phyloP scores from a whole-genome alignment of 2,888 invertebrate species.

The Pycnomerus fuliginosus region DNA sequence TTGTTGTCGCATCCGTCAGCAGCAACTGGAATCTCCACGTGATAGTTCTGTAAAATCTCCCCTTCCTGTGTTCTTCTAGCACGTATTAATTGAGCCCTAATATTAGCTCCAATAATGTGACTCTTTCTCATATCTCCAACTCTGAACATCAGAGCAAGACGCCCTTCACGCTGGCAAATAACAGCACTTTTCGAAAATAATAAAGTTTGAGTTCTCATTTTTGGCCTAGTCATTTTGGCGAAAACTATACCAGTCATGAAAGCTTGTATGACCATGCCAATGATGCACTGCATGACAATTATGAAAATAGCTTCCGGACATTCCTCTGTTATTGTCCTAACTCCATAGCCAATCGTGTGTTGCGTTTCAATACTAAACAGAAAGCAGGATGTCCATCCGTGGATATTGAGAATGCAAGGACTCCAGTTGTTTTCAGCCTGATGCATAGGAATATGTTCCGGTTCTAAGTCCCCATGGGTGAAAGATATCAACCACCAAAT shows the following conservation, averaged over 20 bases:
- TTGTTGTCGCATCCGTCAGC: conserved; percentile 80
- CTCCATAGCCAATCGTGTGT: conserved; percentile 88
- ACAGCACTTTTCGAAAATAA: conserved; percentile 89
- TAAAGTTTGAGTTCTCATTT: conserved; percentile 88
- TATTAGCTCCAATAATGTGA: conserved; percentile 88
- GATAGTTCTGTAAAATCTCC: conserved; percentile 75
- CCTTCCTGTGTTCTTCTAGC: conserved; percentile 78
- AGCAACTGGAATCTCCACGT: conserved; percentile 67
- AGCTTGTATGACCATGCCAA: conserved; percentile 50
- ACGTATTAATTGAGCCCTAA: conserved; percentile 75
- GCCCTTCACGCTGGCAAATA: conserved; percentile 80
- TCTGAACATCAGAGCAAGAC: conserved; percentile 83
- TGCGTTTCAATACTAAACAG: conserved; percentile 96
- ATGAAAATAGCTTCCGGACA: conserved; percentile 92
- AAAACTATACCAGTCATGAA: conserved; percentile 85
- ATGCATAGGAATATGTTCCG: conserved; percentile 56
- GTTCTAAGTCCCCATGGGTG: conserved; percentile 86
- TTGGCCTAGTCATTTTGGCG: conserved; percentile 92
- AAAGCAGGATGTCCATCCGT: conserved; percentile 88
- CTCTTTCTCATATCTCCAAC: conserved; percentile 94
- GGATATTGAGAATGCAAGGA: conserved; percentile 84
- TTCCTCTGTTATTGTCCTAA: conserved; percentile 82
- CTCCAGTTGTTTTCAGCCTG: conserved; percentile 59
- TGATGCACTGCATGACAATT: conserved; percentile 91
- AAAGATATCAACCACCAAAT: conserved; percentile 95